These are phyloP conservation scores for Hippocampus barbouri DNA, from an alignment of 2,113 vertebrate species.

Conservation along the genomic window DNA sequence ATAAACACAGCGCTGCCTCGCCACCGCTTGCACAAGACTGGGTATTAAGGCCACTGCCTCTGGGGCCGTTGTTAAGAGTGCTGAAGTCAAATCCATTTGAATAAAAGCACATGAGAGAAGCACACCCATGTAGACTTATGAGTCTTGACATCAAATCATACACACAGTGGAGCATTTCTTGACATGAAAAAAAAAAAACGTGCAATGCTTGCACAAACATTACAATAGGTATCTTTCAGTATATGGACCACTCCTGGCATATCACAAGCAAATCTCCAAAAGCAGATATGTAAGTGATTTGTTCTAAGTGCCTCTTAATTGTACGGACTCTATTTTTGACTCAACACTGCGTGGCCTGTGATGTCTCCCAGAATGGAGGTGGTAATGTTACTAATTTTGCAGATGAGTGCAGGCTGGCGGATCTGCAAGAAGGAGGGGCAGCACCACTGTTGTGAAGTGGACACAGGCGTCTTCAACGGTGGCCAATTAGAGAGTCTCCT, in stretches of 20 bases:
- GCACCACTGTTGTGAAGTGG: no score
- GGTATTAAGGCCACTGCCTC: neutral
- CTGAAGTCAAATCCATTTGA: conserved; percentile 8
- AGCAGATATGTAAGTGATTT: neutral
- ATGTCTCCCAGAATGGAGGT: no score
- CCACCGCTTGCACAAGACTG: neutral
- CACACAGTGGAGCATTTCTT: neutral
- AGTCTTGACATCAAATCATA: neutral
- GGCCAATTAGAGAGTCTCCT: no score
- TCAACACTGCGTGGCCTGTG: no score
- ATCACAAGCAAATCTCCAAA: neutral
- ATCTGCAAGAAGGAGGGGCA: no score
- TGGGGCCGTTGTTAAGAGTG: neutral
- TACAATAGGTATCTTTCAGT: neutral
- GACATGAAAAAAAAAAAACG: neutral
- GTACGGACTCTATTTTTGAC: neutral
- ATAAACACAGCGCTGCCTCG: neutral
- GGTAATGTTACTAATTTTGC: no score
- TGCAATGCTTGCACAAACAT: neutral
- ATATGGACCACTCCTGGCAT: neutral
- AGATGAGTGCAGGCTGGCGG: no score
- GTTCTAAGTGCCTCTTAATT: neutral
- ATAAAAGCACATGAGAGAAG: neutral
- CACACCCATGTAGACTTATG: neutral
- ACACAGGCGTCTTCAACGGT: no score